phyloP scores from a whole-genome alignment of 30 jellyfish, hydroid and myxozoan species.

The Aurelia sp. region DNA sequence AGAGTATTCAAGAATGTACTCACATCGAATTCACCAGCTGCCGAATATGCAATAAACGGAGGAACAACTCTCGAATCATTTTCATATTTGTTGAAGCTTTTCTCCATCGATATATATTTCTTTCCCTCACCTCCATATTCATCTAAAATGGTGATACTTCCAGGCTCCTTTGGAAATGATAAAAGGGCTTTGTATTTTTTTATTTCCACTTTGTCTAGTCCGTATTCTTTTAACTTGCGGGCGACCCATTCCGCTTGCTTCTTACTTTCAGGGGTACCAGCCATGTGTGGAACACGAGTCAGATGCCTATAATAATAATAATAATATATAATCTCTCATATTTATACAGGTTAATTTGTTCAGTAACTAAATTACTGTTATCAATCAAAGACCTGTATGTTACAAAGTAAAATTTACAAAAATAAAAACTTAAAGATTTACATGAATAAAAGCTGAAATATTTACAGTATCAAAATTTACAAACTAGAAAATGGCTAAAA shows the following conservation, averaged over 20 bases:
- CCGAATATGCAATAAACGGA: conserved; percentile 44
- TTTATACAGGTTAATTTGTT: no score
- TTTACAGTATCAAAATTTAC: no score
- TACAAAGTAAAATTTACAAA: no score
- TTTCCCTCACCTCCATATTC: not conserved
- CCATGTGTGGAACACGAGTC: conserved; percentile 41
- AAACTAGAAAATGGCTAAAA: no score
- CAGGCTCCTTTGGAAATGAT: conserved; percentile 34
- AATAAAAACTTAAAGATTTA: no score
- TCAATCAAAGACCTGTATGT: no score
- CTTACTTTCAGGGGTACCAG: conserved; percentile 33
- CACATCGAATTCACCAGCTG: not conserved
- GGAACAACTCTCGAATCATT: conserved; percentile 10
- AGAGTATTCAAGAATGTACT: no score
- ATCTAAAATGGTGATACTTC: conserved; percentile 22
- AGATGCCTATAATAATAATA: conserved; percentile 43
- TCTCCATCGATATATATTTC: conserved; percentile 8
- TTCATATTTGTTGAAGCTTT: conserved; percentile 6
- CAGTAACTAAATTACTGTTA: no score
- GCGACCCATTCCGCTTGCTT: conserved; percentile 17
- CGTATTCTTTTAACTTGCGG: conserved; percentile 1
- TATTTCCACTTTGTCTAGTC: conserved; percentile 30
- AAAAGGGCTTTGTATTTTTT: conserved; percentile 13
- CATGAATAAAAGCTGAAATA: no score
- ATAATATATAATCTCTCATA: no score